Percentiles rank a stretch among this genome's conserved stretches.
Evolutionary conservation across 2,113 vertebrate species (phyloP).

Genomic region (Cyprinodon brontotheroides): DNA sequence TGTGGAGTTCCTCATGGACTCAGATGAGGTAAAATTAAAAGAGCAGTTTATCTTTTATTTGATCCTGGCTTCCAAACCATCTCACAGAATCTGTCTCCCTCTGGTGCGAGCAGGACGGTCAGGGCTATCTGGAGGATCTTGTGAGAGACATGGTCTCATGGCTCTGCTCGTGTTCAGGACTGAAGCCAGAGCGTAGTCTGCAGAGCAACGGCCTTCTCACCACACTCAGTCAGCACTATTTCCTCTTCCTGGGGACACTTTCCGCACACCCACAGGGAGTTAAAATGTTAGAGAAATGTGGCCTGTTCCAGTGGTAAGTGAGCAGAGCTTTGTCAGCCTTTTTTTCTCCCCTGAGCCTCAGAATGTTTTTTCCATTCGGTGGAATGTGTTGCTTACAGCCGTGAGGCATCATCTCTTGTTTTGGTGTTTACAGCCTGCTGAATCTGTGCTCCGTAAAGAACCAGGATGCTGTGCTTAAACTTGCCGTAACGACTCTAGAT

Average conservation of each 20-base stretch:
- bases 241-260: constrained; percentile 95
- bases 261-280: constrained; percentile 94
- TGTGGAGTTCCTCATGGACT: constrained; percentile 95
- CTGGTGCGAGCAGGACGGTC: constrained; percentile 85
- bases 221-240: constrained; percentile 98
- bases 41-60: background rate
- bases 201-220: constrained; percentile 94
- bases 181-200: constrained; percentile 93
- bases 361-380: background rate
- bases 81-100: background rate
- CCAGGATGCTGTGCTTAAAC: constrained; percentile 94
- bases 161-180: constrained; percentile 89
- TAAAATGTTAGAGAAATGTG: constrained; percentile 98
- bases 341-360: background rate
- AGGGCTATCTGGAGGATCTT: constrained; percentile 92
- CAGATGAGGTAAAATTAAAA: constrained; percentile 86
- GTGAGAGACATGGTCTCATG: constrained; percentile 95
- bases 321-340: background rate
- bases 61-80: background rate
- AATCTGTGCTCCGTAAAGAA: constrained; percentile 97
- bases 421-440: constrained; percentile 84
- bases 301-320: constrained; percentile 95
- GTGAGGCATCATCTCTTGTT: background rate
- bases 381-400: background rate
- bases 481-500: constrained; percentile 95